Base-by-base conservation (phyloP, 1,140 invertebrate species). In the Drosophila murphyi region DNA sequence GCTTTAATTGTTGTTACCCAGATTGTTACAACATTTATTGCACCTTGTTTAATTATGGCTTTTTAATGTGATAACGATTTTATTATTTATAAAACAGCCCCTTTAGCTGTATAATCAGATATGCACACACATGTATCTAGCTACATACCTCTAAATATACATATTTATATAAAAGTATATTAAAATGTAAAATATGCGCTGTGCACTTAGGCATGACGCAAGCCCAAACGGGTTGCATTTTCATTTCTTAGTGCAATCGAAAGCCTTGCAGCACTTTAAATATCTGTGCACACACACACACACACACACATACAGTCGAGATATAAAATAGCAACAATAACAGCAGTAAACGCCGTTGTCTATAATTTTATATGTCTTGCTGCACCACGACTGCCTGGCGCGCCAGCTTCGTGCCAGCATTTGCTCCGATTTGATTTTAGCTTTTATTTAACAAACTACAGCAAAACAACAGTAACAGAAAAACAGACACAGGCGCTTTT, bases 401-500 rank as follows among this genome's bases (percentile, higher is more conserved):
- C 62, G 56, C 52, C 37, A 51, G 67, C 59, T 74, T 87, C 85
- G 85, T 88, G 83, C 88, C 86, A 83, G 81, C 85, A 81, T 85
- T 88, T 88, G 85, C 85, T 89, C 80, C 80, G 85, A 89, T 89
- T 89, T 89, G 80, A 89, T 89, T 89, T 89, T 85, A 88, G 79
- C 78, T 88, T 88, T 88, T 88, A 88, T 89, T 89, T 78, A 89
- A 89, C 85, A 88, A 89, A 79, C 80, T 81, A 80, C 80, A 83
- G 57, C 56, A 76, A 39, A 70, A 67, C 55, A 71, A 59, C 50
- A 70, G 67, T 60, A 83, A 64, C 76, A 69, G 72, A 74, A 72
- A 63, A 68, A 63, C 20, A 20, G 4, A n/a, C 39, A 48, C 47
- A 52, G 62, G 51, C 10, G 67, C 75, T 78, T 78, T 78, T 86